phyloP scores from a whole-genome alignment of 2,888 invertebrate species.

The Ptychoptera contaminata region DNA sequence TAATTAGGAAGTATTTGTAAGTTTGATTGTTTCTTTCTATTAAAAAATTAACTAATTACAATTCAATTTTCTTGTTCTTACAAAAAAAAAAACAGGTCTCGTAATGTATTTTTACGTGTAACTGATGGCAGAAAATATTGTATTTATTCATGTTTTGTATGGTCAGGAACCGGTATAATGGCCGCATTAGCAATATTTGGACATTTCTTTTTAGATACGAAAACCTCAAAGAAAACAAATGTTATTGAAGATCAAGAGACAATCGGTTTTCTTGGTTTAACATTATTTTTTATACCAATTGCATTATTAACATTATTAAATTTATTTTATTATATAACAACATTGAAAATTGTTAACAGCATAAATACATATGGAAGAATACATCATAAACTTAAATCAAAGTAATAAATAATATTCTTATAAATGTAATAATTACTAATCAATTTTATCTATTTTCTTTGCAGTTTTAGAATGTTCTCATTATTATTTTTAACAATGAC shows the following conservation, averaged over 20 bases:
- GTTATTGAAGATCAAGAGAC: constrained; percentile 51
- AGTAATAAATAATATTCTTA: constrained; percentile 32
- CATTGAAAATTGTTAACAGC: constrained; percentile 59
- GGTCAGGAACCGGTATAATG: constrained; percentile 56
- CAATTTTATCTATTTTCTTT: constrained; percentile 21
- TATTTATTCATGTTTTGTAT: constrained; percentile 69
- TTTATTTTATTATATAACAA: constrained; percentile 65
- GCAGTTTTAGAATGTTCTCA: constrained; percentile 64
- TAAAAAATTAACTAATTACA: neutral
- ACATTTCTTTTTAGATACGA: constrained; percentile 62
- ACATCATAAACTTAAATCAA: constrained; percentile 72
- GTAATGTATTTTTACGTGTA: constrained; percentile 69
- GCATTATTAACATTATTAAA: constrained; percentile 65
- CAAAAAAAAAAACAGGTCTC: constrained; percentile 37
- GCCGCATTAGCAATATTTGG: constrained; percentile 62
- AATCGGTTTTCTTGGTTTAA: constrained; percentile 65
- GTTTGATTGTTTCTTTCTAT: neutral
- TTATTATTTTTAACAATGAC: constrained; percentile 60
- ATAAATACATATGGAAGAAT: constrained; percentile 74
- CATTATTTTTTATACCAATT: constrained; percentile 68
- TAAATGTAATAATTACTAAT: constrained; percentile 1
- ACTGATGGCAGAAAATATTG: constrained; percentile 78
- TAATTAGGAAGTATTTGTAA: no score
- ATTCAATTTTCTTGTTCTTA: neutral
- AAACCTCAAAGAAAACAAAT: constrained; percentile 36